Conservation (phyloP, 2,888 invertebrate genomes). For the Entomobrya proxima region DNA sequence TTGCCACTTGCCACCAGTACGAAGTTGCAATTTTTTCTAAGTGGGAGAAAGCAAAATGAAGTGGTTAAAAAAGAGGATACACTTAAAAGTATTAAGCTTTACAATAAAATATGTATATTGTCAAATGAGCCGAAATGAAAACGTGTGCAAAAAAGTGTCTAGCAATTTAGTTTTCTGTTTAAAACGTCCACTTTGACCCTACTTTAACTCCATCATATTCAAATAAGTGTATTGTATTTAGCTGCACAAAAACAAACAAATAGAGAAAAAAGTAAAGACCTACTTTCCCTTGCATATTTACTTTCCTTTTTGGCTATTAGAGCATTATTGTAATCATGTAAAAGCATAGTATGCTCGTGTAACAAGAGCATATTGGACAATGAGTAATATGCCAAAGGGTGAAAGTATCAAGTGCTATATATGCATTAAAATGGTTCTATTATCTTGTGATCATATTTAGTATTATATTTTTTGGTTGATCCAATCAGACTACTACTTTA, state of each 20-base stretch:
- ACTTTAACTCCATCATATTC: slow-evolving; percentile 10
- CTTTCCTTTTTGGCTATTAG: not conserved
- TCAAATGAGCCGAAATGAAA: not conserved
- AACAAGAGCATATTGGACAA: no score
- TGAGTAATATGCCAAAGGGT: no score
- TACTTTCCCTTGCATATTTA: no score
- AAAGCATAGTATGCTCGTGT: not conserved
- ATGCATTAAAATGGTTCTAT: not conserved
- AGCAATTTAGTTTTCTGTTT: not conserved
- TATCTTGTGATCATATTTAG: no score
- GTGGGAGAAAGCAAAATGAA: not conserved
- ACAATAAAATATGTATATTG: no score
- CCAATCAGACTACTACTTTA: not conserved
- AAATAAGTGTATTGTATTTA: not conserved
- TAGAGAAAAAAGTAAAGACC: not conserved
- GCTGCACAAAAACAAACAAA: not conserved
- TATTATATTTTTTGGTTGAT: not conserved
- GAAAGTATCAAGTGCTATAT: no score
- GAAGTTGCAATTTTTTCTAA: not conserved
- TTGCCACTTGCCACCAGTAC: not conserved
- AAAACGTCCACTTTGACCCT: not conserved
- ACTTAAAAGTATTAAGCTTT: no score
- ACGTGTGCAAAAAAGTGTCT: not conserved
- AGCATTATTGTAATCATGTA: no score
- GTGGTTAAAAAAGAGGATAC: not conserved